phyloP scores from a whole-genome alignment of 2,113 vertebrate species.

The Cyanoderma ruficeps region DNA sequence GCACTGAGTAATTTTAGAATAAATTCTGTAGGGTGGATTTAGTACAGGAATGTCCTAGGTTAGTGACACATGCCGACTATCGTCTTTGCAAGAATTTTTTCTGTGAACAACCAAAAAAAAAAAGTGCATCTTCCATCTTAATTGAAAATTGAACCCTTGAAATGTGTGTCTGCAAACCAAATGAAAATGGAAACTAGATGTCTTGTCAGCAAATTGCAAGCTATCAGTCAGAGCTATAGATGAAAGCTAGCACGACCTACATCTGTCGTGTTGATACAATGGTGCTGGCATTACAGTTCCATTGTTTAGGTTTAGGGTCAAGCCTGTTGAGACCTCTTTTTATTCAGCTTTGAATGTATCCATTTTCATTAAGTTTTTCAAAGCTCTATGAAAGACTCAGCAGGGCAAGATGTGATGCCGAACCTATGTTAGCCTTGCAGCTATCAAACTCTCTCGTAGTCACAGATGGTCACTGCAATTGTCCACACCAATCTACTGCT shows the following conservation, averaged over 20 bases:
- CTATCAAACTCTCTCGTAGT: not conserved
- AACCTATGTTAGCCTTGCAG: conserved; percentile 12
- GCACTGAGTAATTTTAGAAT: not conserved
- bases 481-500: not conserved
- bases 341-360: conserved; percentile 57
- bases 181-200: not conserved
- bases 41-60: not conserved
- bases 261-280: conserved; percentile 43
- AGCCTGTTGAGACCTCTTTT: conserved; percentile 53
- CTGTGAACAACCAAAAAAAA: not conserved
- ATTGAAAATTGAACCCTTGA: not conserved
- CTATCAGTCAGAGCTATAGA: conserved; percentile 22
- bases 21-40: not conserved
- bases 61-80: not conserved
- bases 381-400: conserved; percentile 52
- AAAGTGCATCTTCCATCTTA: not conserved
- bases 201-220: conserved; percentile 20
- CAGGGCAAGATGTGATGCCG: not conserved
- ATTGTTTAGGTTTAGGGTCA: conserved; percentile 61
- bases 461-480: conserved; percentile 42
- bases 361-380: conserved; percentile 66
- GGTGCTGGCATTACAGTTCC: not conserved
- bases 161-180: not conserved
- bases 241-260: conserved; percentile 47
- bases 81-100: not conserved